Conservation (phyloP, 2,888 invertebrate genomes). For the Apodemia mormo region DNA sequence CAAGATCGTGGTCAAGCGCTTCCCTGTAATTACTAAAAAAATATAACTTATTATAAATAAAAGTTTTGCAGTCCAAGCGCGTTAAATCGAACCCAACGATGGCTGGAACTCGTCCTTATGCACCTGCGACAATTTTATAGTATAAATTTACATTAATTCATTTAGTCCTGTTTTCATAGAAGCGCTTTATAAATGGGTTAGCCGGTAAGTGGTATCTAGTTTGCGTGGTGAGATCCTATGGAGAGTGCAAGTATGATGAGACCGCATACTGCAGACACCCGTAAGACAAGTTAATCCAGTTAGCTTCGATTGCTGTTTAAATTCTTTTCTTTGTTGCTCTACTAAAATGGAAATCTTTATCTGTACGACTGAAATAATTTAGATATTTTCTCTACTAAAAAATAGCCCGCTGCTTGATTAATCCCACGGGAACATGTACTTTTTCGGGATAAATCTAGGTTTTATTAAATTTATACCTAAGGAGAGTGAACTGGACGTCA, state of each 20-base stretch:
- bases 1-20: too few species aligned
- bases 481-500: too few species aligned
- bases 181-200: conserved; percentile 75
- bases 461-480: too few species aligned
- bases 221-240: conserved; percentile 48
- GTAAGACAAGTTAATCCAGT: conserved; percentile 18
- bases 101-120: conserved; percentile 74
- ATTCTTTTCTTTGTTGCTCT: conserved; percentile 14
- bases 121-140: conserved; percentile 82
- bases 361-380: neutral
- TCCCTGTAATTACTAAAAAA: too few species aligned
- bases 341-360: conserved; percentile 17
- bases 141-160: conserved; percentile 82
- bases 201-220: conserved; percentile 75
- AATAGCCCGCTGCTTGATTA: too few species aligned
- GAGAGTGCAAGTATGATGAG: conserved; percentile 30
- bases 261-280: conserved; percentile 24
- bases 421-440: too few species aligned
- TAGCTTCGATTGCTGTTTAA: conserved; percentile 1
- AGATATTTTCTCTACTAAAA: neutral
- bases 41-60: conserved; percentile 61
- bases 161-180: conserved; percentile 78
- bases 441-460: too few species aligned
- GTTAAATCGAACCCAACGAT: conserved; percentile 77
- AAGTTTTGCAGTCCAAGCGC: conserved; percentile 72